Evolutionary conservation across 2,113 vertebrate genomes (phyloP).

Genomic region (Antechinus flavipes): DNA sequence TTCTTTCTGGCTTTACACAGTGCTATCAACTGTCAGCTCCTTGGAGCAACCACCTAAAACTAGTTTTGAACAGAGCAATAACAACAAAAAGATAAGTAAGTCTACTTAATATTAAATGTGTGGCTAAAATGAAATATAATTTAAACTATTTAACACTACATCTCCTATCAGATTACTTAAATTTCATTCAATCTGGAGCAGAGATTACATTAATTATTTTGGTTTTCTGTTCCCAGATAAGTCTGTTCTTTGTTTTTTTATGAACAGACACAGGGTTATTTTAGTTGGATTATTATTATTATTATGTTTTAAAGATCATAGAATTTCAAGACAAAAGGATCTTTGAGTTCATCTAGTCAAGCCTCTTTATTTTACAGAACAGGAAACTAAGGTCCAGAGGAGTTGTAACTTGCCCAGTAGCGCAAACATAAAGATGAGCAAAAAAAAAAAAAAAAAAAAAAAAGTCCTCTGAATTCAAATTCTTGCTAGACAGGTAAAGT

Average conservation of each 20-base stretch:
- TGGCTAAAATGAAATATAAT: background rate
- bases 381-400: background rate
- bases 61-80: background rate
- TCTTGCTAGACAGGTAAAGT: background rate
- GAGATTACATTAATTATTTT: background rate
- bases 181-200: background rate
- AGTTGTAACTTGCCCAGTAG: background rate
- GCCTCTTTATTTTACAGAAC: background rate
- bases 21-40: background rate
- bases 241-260: background rate
- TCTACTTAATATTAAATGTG: background rate
- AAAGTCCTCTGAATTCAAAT: background rate
- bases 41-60: background rate
- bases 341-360: background rate
- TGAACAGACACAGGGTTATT: background rate
- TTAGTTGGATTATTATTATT: background rate
- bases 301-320: background rate
- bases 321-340: background rate
- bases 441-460: background rate
- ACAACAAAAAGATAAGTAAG: background rate
- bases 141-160: background rate
- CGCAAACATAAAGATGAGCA: background rate
- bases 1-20: background rate
- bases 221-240: background rate
- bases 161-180: background rate